Base-by-base conservation (phyloP, 2,113 vertebrate species). In the Orientallactaga bullata region DNA sequence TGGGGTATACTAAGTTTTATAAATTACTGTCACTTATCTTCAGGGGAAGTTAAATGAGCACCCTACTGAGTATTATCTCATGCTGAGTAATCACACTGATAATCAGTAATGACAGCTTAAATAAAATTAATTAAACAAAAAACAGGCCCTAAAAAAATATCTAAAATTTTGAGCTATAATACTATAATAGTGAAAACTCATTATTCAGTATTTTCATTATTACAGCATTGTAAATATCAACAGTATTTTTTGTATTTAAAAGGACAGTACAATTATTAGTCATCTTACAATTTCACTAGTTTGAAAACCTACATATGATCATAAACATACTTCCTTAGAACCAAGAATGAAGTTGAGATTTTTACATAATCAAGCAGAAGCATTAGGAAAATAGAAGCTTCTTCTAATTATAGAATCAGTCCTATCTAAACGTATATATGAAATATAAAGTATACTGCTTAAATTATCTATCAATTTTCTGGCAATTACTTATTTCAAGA, bases 71-170 rank as follows among this genome's bases (percentile, higher is more conserved):
- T 88, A 97, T 97, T 98, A 97, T 97, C 97, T 97, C 91, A 93
- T 51, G 71, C 77, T 97, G 97, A 96, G 89, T 96, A 93, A 96
- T 95, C 81, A 94, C 92, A 97, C 94, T 97, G 97, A 97, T 98
- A 98, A 98, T 97, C 97, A 96, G 96, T 94, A 96, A 91, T 97
- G 96, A 97, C 96, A 98, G 96, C 92, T 97, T 96, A 97, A 97
- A 96, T 97, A 97, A 97, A 98, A 98, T 98, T 98, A 98, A 98
- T 97, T 97, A 96, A 98, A 97, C 89, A 93, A 96, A 94, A 97
- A 96, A 80, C 42, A 96, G 37, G 28, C 87, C 90, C 72, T 85
- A 83, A 93, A 72, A 83, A 93, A 72, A 5, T 69, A 78, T 94
- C 86, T 93, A n/a, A 30, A 30, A 95, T 95, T 95, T 96, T 96